A percentile compares a stretch with the other conserved stretches of the same genome.
Evolutionary conservation across 2,113 vertebrate species (phyloP).

Genomic region (Ondatra zibethicus): DNA sequence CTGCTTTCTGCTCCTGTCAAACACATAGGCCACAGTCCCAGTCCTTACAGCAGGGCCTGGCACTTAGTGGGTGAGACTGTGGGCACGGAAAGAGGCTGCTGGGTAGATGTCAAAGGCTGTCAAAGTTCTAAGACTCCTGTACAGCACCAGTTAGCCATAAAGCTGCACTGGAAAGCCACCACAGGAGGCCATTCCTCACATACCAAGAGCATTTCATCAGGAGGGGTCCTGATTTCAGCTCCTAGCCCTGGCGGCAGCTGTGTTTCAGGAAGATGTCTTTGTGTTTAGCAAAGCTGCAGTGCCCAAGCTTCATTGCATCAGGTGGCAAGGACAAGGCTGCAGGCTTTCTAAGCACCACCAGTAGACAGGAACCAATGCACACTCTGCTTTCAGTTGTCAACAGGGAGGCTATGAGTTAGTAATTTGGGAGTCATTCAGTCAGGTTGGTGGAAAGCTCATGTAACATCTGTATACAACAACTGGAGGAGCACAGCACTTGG

Average conservation of each 20-base stretch:
- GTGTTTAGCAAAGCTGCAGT: slow-evolving; percentile 53
- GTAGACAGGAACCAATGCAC: neutral
- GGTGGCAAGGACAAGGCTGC: neutral
- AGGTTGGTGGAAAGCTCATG: neutral
- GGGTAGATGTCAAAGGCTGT: slow-evolving; percentile 13
- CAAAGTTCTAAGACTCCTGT: neutral
- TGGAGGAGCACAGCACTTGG: neutral
- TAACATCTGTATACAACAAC: neutral
- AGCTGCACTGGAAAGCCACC: neutral
- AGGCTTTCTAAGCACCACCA: neutral
- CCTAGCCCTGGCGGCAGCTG: slow-evolving; percentile 47
- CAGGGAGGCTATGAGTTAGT: neutral
- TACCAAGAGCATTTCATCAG: slow-evolving; percentile 56
- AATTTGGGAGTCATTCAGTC: neutral
- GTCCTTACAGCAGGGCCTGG: neutral
- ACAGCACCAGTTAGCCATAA: neutral
- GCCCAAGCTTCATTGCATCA: neutral
- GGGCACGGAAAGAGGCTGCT: neutral
- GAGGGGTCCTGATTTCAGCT: neutral
- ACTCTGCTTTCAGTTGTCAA: neutral
- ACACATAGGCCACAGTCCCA: neutral
- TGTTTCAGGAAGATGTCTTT: slow-evolving; percentile 56
- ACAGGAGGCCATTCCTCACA: slow-evolving; percentile 65
- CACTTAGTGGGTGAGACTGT: neutral
- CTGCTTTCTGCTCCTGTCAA: neutral